Evolutionary conservation across 2,888 invertebrate species (phyloP), one percentile per base, ranked within the genome.

Genomic region (Eristalis tenax): DNA sequence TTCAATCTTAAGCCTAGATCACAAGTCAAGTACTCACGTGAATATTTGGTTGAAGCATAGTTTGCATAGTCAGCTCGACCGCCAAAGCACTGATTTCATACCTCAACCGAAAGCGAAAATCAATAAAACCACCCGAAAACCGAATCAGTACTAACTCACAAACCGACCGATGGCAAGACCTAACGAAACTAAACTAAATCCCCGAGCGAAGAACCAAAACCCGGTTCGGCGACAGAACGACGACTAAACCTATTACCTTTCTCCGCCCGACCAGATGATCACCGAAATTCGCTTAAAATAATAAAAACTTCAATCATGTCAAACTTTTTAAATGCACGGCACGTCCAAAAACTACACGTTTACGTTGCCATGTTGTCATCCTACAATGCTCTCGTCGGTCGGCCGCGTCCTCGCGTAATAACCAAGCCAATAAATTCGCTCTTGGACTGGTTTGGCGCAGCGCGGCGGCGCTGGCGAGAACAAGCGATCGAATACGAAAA

Each of bases 251-350:
- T 71, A 70, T 77, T 68, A 63, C 56, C 43, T 15, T 68, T 69
- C 66, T 70, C 35, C 56, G 22, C 4, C 63, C 61, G 68, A 64
- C 40, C 70, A 69, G 76, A 81, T 71, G 73, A 73, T 77, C 57
- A 40, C 38, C 63, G 32, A 65, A 65, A 65, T 32, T 35, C 32
- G 35, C n/a, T 50, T 32, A 69, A 81, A 77, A 81, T 61, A 73
- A 76, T 73, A 68, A 78, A 78, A 78, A 78, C 73, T 81, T 81
- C 73, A 77, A 63, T 75, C 64, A 75, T 68, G 32, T 68, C 40
- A 69, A 78, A 50, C 50, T 71, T 74, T 82, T 43, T 26, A 70
- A 78, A 82, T 82, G 82, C 82, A 86, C 73, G 74, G 77, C 78
- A 61, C 71, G 68, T 81, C 28, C 69, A 38, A 69, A 32, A 43